phyloP scores from a whole-genome alignment of 2,888 invertebrate genomes.

The Hirtodrosophila confusa region DNA sequence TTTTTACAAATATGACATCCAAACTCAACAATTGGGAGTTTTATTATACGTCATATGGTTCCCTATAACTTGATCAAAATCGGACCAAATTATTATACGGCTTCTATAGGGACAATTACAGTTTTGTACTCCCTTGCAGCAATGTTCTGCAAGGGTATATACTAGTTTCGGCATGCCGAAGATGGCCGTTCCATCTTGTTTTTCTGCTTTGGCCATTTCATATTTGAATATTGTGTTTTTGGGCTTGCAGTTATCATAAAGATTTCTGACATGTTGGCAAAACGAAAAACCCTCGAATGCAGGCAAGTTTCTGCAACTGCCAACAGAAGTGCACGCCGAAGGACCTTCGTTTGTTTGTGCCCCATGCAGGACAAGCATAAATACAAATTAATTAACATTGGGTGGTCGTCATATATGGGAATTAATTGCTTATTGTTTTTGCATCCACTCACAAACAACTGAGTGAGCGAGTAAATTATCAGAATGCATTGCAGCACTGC shows the following conservation, averaged over 20 bases:
- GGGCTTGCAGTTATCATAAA: not conserved
- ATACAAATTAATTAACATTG: slow-evolving; percentile 37
- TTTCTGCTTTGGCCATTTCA: slow-evolving; percentile 18
- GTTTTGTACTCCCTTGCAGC: too few species aligned
- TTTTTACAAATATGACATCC: too few species aligned
- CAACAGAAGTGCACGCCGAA: not conserved
- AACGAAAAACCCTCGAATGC: not conserved
- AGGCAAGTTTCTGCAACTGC: not conserved
- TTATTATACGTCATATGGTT: too few species aligned
- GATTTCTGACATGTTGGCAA: slow-evolving; percentile 2
- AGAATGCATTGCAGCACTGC: not conserved
- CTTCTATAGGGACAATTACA: too few species aligned
- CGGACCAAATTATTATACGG: too few species aligned
- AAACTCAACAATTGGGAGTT: too few species aligned
- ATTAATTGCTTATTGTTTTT: slow-evolving; percentile 14
- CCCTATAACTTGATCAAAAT: too few species aligned
- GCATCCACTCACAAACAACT: not conserved
- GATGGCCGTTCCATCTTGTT: too few species aligned
- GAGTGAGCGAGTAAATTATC: slow-evolving; percentile 4
- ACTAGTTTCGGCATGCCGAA: too few species aligned
- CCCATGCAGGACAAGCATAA: slow-evolving; percentile 14
- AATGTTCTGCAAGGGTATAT: too few species aligned
- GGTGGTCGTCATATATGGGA: too few species aligned
- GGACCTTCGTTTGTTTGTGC: slow-evolving; percentile 1
- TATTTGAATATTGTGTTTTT: slow-evolving; percentile 33